Evolutionary conservation across 2,888 invertebrate species (phyloP).

Genomic region (Lypha dubia): DNA sequence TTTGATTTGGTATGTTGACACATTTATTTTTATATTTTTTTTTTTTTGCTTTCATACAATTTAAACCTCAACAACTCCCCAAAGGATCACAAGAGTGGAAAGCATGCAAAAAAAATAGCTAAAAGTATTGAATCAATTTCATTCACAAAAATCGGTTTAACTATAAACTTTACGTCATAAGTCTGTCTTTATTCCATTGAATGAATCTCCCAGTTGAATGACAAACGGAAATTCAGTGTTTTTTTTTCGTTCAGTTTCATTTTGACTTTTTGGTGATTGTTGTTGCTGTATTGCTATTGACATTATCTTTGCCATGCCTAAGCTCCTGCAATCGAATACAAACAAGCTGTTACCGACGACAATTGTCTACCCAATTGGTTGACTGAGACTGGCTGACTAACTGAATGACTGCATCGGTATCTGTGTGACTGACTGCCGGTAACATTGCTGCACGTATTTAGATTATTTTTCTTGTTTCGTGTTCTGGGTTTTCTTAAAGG

Average conservation of each 20-base stretch:
- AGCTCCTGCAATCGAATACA: constrained; percentile 58
- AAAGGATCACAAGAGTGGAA: constrained; percentile 47
- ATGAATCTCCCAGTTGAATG: constrained; percentile 67
- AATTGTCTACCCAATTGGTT: constrained; percentile 1
- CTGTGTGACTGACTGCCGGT: constrained; percentile 20
- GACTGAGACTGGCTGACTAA: background rate
- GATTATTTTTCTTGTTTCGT: constrained; percentile 55
- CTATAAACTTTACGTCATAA: constrained; percentile 22
- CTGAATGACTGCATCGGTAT: constrained; percentile 3
- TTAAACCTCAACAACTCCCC: constrained; percentile 57
- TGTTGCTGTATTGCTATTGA: constrained; percentile 45
- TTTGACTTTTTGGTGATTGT: constrained; percentile 49
- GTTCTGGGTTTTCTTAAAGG: constrained; percentile 10
- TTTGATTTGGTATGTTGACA: constrained; percentile 67
- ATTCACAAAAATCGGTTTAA: constrained; percentile 69
- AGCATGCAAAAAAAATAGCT: constrained; percentile 15
- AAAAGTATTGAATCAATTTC: constrained; percentile 64
- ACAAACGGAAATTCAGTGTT: constrained; percentile 65
- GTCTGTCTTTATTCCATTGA: constrained; percentile 48
- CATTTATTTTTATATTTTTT: too few species aligned
- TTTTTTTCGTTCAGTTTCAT: constrained; percentile 45
- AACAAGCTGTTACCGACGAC: constrained; percentile 46
- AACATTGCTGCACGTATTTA: constrained; percentile 55
- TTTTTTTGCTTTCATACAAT: constrained; percentile 55
- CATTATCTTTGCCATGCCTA: constrained; percentile 63